Percentiles rank a stretch among this genome's conserved stretches.
phyloP scores from a whole-genome alignment of 2,888 invertebrate genomes.

The Ennomos erosarius region DNA sequence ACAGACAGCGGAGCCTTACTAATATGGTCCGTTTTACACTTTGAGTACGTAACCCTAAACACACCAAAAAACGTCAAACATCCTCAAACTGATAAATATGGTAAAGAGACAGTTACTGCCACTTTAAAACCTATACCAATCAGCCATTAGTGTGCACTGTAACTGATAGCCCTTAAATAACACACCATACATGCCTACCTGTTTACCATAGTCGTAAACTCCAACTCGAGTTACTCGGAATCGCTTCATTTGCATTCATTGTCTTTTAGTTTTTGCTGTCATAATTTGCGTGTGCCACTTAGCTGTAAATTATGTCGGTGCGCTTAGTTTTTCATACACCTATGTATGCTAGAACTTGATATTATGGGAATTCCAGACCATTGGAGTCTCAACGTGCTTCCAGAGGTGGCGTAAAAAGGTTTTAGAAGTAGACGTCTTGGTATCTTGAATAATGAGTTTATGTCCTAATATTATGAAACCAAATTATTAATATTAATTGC shows the following conservation, averaged over 20 bases:
- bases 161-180: conserved; percentile 26
- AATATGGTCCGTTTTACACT: no score
- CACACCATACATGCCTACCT: conserved; percentile 15
- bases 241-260: conserved; percentile 48
- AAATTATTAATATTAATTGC: no score
- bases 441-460: no score
- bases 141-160: conserved; percentile 12
- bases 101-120: conserved; percentile 33
- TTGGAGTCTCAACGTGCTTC: not conserved
- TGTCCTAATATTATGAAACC: no score
- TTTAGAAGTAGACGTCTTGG: no score
- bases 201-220: conserved; percentile 33
- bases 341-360: conserved; percentile 5
- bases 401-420: no score
- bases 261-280: conserved; percentile 40
- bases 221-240: conserved; percentile 37
- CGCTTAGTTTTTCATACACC: not conserved
- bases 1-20: no score
- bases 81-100: conserved; percentile 33
- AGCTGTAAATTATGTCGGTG: conserved; percentile 32
- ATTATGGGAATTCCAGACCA: conserved; percentile 13
- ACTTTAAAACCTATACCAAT: conserved; percentile 36
- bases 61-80: not conserved
- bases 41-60: no score
- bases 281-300: conserved; percentile 46